Evolutionary conservation across 2,888 invertebrate genomes (phyloP), one percentile per base, ranked within the genome.

Genomic region (Leucozona laternaria): DNA sequence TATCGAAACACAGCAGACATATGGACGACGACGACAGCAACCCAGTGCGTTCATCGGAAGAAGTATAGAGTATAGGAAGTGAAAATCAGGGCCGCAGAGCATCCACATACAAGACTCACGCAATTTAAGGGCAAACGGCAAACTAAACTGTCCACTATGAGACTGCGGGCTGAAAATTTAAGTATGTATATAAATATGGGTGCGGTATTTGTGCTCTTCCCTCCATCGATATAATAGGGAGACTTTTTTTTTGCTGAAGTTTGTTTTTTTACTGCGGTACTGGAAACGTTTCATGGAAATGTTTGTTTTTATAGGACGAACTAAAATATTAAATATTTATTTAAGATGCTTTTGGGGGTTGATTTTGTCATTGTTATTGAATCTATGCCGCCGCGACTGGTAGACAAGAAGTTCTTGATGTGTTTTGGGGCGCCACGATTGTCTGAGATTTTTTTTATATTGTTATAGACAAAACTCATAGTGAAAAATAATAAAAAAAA

Each of bases 1-100:
- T 85, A 85, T 81, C 80, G 68, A 81, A 77, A 57, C 57, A 81
- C 53, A 57, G 55, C 80, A 85, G 77, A 85, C 84, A 80, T 77
- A 80, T 75, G 64, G 79, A 62, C 58, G 53, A 34, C 68, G 79
- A 62, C 58, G 53, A 34, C 68, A 62, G 13, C 34, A 64, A 15
- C 48, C 48, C 20, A 20, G 20, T 48, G 66, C 48, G 48, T 34
- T 34, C 13, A 48, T 11, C 31, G 53, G 7, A 28, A 25, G 53
- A 15, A n/a, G 48, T 10, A 48, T 7, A 11, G 48, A 31, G 7
- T 8, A 31, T 10, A 17, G 37, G 45, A 13, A 13, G 15, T 2
- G n/a, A 28, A 53, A 53, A 53, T 53, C 17, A 37, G 25, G 31
- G 37, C 37, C 15, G n/a, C n/a, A 25, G 45, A 48, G 8, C 45